Base-by-base conservation (phyloP, 2,797 vertebrate genomes). In the Poecilia wingei region DNA sequence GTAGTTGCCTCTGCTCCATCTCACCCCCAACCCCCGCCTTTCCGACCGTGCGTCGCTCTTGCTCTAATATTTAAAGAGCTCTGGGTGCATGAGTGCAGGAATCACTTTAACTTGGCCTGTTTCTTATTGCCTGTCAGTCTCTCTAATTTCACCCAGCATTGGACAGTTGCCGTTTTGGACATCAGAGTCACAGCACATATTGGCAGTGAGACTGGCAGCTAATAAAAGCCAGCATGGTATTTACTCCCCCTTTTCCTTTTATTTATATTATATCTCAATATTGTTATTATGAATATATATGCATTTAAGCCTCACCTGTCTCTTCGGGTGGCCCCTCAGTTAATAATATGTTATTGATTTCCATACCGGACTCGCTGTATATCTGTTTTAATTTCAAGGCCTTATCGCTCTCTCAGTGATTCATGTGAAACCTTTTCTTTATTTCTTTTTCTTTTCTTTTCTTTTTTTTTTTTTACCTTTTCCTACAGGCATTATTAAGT, bases 101-200 rank as follows among this genome's bases (percentile, higher is more conserved):
- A 94, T 92, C 92, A 78, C 93, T 95, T 96, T 96, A 96, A 95
- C 95, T 96, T 93, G 89, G 90, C 91, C 94, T 89, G 87, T 93
- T 95, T 92, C 94, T 96, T 96, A 96, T 96, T 96, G 94, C 94
- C 95, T 96, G 96, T 95, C 96, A 96, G 91, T 95, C 95, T 95
- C 81, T 94, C 93, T 96, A 96, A 96, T 96, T 95, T 96, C 93
- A 96, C 95, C 90, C 82, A 93, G 90, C 91, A 76, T 93, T 68
- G 95, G 95, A 96, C 95, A 95, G 95, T 96, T 96, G 95, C 93
- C 90, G 89, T 93, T 94, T 96, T 91, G 95, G 95, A 94, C 95
- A 90, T 91, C 80, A 46, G 84, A 96, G 95, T 95, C 95, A 91
- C 84, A 86, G 93, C 94, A 91, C 93, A 96, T 96, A 96, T 96